Evolutionary conservation across 2,888 invertebrate genomes (phyloP).

Genomic region (Dryocosmus kuriphilus): DNA sequence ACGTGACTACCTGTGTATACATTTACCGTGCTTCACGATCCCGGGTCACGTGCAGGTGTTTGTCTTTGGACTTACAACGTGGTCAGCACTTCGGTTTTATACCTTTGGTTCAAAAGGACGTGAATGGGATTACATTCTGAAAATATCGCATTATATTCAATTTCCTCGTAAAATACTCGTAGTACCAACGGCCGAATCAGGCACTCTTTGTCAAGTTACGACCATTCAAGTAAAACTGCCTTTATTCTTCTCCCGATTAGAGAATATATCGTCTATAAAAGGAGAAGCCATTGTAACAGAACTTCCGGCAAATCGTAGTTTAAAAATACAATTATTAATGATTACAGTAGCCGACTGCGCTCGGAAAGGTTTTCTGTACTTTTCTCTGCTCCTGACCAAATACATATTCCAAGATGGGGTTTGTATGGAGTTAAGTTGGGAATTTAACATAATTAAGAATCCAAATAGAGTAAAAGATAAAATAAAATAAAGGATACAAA

Average conservation of each 20-base stretch:
- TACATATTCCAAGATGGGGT: too few relatives aligned
- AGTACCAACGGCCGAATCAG: slow-evolving; percentile 34
- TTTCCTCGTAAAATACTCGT: slow-evolving; percentile 27
- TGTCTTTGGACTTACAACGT: slow-evolving; percentile 61
- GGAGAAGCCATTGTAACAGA: background rate
- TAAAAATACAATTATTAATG: too few relatives aligned
- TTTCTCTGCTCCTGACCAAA: too few relatives aligned
- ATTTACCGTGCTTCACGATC: slow-evolving; percentile 55
- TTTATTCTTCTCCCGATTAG: slow-evolving; percentile 14
- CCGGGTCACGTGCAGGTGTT: slow-evolving; percentile 61
- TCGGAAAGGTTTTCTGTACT: too few relatives aligned
- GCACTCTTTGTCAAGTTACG: background rate
- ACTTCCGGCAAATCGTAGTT: too few relatives aligned
- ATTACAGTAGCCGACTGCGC: too few relatives aligned
- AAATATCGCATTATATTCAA: slow-evolving; percentile 47
- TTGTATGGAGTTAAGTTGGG: too few relatives aligned
- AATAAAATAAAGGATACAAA: background rate
- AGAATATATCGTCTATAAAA: background rate
- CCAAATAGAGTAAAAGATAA: too few relatives aligned
- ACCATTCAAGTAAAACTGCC: slow-evolving; percentile 21
- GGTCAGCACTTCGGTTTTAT: slow-evolving; percentile 40
- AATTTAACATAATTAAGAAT: too few relatives aligned
- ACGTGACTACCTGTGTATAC: slow-evolving; percentile 62
- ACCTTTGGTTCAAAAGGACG: slow-evolving; percentile 41
- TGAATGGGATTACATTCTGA: slow-evolving; percentile 49